Base-by-base conservation (phyloP, 2,888 invertebrate species). In the Trileptium ribeirensis region DNA sequence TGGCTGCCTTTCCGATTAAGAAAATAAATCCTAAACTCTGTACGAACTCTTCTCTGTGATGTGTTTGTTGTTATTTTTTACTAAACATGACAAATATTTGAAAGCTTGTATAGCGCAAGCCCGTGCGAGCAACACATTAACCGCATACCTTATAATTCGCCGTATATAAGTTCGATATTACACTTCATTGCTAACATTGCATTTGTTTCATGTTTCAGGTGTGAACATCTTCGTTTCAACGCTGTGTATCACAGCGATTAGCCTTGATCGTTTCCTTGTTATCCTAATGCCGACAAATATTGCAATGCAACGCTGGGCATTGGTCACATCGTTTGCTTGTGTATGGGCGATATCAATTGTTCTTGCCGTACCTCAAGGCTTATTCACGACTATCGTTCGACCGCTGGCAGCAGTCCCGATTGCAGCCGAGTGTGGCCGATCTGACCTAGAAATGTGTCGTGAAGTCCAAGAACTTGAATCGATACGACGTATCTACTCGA, bases 201-300 rank as follows among this genome's bases (percentile, higher is more conserved):
- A 19, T 64, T 19, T 64, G n/a, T 64, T 64, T 19, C n/a, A 33
- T 19, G 15, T 38, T 95, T 77, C 95, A 95, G 88, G 96, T 86
- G 86, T 94, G 83, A 95, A 95, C 86, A 94, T 95, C 85, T 96
- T 95, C 89, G 95, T 96, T 0, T 96, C 95, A 0, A 95, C 96
- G 0, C 94, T 96, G 87, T 94, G 95, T 84, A 96, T 96, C 85
- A 95, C 95, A 1, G 95, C 96, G 3, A 96, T 96, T 85, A 90
- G 90, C 0, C 85, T 91, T 31, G 89, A 89, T 83, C 84, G 89
- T 85, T 87, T 87, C 81, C 86, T 88, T 8, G 84, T 88, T 8
- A 86, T 87, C 8, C 86, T 87, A 67, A 88, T 87, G 77, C 87
- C 87, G 34, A 87, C 88, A 0, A 86, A 87, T 78, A 79, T 86